phyloP scores from a whole-genome alignment of 2,888 invertebrate genomes.

The Chrysodeixis includens region DNA sequence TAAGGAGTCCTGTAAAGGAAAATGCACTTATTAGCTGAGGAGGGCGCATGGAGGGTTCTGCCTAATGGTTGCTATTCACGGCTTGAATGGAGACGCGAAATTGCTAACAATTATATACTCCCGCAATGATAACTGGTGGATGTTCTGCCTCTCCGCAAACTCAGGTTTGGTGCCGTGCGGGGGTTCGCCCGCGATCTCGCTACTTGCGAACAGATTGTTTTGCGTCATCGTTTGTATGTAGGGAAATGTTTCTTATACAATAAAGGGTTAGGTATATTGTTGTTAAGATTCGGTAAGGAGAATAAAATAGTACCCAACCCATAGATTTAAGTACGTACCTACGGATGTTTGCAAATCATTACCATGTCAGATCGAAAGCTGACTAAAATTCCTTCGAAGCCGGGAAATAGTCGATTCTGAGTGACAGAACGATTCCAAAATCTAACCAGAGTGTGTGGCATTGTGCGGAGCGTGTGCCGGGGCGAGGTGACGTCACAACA shows the following conservation, averaged over 20 bases:
- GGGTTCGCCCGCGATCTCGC: slow-evolving; percentile 52
- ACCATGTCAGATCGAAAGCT: neutral
- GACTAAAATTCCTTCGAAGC: slow-evolving; percentile 18
- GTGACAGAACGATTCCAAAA: slow-evolving; percentile 63
- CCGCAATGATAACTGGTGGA: slow-evolving; percentile 87
- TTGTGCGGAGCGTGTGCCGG: slow-evolving; percentile 55
- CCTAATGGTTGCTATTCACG: slow-evolving; percentile 88
- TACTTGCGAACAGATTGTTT: slow-evolving; percentile 37
- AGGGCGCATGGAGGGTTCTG: slow-evolving; percentile 82
- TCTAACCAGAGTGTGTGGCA: slow-evolving; percentile 63
- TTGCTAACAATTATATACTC: slow-evolving; percentile 89
- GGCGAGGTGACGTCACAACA: slow-evolving; percentile 84
- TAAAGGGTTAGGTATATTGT: neutral
- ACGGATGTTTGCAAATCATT: neutral
- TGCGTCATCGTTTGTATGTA: neutral
- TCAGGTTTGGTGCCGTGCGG: slow-evolving; percentile 65
- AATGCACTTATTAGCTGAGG: slow-evolving; percentile 88
- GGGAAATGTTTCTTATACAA: neutral
- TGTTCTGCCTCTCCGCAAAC: slow-evolving; percentile 75
- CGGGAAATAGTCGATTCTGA: slow-evolving; percentile 43
- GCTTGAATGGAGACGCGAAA: slow-evolving; percentile 86
- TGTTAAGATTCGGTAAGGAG: too few species aligned
- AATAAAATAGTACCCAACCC: too few species aligned
- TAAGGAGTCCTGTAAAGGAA: slow-evolving; percentile 85
- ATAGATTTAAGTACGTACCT: neutral